Evolutionary conservation across 2,888 invertebrate genomes (phyloP), one percentile per base, ranked within the genome.

Genomic region (Euzophera pinguis): DNA sequence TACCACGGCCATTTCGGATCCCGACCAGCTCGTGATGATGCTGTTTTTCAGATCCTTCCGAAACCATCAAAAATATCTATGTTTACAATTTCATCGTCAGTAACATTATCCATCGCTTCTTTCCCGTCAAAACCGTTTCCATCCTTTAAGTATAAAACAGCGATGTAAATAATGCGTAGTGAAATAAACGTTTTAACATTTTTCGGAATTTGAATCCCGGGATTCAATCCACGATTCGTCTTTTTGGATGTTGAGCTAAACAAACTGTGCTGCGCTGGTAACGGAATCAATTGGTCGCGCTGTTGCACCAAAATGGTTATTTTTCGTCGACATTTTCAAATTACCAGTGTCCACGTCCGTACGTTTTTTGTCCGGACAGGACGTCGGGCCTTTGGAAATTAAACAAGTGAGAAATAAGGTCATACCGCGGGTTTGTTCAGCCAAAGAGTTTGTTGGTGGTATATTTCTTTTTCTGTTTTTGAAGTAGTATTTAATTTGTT

Each of bases 1-100:
- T 89, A 89, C 68, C 81, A 86, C 85, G 86, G 86, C 81, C 81
- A 83, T 87, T 86, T 87, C 78, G 75, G 78, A 81, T 67, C 77
- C 81, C 78, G 78, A 78, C 73, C 78, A 80, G 84, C 84, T 87
- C 89, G 89, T 89, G 89, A 89, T 82, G 81, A 70, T 67, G 60
- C 64, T 61, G 82, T 85, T 88, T 88, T 89, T 88, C 84, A 84
- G 75, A 62, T 58, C 67, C 54, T 52, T 55, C 59, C 55, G 60
- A 60, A 7, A 13, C 22, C 41, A 41, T 39, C 14, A 41, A 50
- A 32, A 50, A 16, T 13, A 35, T 8, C 12, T 3, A 3, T 12
- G 13, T 3, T 34, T 29, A 38, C 48, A n/a, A 51, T 14, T 13
- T 29, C 12, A 56, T 38, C 42, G 52, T 3, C 13, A 1, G 1